Base-by-base conservation (phyloP, 2,113 vertebrate genomes). In the Taurulus bubalis region DNA sequence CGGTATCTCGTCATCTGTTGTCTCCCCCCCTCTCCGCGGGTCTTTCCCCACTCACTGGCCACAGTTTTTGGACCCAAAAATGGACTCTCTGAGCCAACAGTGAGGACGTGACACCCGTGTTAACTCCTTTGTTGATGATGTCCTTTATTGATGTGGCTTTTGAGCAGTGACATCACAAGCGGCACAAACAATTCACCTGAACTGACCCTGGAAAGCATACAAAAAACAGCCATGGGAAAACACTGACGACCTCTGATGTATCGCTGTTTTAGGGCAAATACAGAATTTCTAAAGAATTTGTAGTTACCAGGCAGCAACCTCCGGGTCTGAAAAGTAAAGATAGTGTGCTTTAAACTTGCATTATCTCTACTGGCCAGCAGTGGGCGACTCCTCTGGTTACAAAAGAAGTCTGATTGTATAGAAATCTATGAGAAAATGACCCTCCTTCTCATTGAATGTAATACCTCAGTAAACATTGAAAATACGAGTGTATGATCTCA, bases 161-260 rank as follows among this genome's bases (percentile, higher is more conserved):
- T 62, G 78, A 72, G 63, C 34, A 45, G 47, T 69, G 78, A 80
- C 80, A 87, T 64, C 79, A 72, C 82, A 6, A 71, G 76, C 20
- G 22, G 42, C 36, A 71, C 38, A 72, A 87, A 81, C 84, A 56
- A 80, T 86, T 90, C 70, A 89, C 90, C 89, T 91, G 72, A 91
- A 66, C 40, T 84, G 85, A 92, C 88, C 89, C 86, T 72, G 65
- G 58, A 80, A 80, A 87, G 59, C 42, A 87, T 77, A 85, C 40
- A 18, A 87, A 87, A 73, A 89, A 66, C 45, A 3, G 74, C 45
- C 56, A 24, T 7, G 26, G 55, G 72, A 72, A 78, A 77, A 75
- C 77, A 80, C 77, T 0, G 12, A 58, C 0, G 12, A 45, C 22
- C 59, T 3, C 64, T 84, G 69, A 65, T 20, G 16, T 53, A 68